These are phyloP conservation scores for Cariama cristata DNA, from an alignment of 2,113 vertebrate genomes.

Conservation along the genomic window DNA sequence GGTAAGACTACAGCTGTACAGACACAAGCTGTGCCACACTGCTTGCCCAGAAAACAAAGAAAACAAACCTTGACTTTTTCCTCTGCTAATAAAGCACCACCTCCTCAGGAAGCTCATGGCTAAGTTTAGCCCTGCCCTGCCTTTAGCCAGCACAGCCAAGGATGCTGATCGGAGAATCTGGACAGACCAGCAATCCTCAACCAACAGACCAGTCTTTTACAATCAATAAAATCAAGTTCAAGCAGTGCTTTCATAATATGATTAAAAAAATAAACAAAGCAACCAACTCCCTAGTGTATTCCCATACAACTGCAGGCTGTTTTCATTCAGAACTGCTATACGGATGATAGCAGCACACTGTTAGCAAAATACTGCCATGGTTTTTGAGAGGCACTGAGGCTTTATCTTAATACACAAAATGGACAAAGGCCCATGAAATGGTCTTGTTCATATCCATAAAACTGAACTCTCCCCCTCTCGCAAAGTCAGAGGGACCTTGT, in stretches of 20 bases:
- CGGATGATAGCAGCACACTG: background rate
- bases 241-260: background rate
- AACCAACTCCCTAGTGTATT: background rate
- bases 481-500: background rate
- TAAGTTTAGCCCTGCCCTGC: background rate
- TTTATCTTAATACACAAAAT: background rate
- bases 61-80: background rate
- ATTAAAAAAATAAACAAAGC: background rate
- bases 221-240: background rate
- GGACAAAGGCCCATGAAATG: background rate
- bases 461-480: background rate
- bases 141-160: background rate
- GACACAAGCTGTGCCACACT: background rate
- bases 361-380: background rate
- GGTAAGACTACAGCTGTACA: background rate
- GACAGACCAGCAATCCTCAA: background rate
- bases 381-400: background rate
- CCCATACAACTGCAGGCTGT: background rate
- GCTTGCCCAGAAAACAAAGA: background rate
- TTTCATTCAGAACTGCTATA: background rate
- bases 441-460: background rate
- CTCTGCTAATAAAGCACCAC: background rate
- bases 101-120: background rate
- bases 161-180: background rate
- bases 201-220: background rate